Percentiles rank a stretch among this genome's conserved stretches.
These are phyloP conservation scores for Pogonognathellus flavescens DNA, from an alignment of 1,140 invertebrate genomes.

Conservation along the genomic window DNA sequence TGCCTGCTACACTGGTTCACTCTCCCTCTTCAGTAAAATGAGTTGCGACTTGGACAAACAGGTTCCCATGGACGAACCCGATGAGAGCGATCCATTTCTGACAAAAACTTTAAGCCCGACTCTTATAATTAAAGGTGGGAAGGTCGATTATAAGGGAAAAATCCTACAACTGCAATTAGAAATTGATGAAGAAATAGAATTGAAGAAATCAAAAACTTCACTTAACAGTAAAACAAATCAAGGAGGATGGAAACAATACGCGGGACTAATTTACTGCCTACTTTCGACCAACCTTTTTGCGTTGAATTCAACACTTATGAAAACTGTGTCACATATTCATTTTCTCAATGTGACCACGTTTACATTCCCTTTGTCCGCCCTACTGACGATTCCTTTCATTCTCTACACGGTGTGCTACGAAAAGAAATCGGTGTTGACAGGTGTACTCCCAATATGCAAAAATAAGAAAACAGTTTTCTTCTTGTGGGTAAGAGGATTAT, in stretches of 20 bases:
- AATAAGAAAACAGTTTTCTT: conserved; percentile 54
- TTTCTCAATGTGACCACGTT: conserved; percentile 48
- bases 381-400: conserved; percentile 32
- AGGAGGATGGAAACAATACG: conserved; percentile 21
- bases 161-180: conserved; percentile 27
- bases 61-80: neutral
- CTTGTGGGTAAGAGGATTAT: conserved; percentile 58
- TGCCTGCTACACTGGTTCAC: neutral
- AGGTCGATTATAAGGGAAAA: neutral
- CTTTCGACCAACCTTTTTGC: conserved; percentile 54
- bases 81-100: neutral
- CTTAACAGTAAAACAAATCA: neutral
- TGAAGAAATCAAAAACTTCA: neutral
- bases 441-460: conserved; percentile 30
- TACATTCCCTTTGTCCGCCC: conserved; percentile 32
- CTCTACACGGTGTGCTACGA: neutral
- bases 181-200: neutral
- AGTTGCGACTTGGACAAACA: neutral
- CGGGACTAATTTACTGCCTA: conserved; percentile 47
- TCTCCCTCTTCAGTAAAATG: neutral
- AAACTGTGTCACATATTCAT: conserved; percentile 48
- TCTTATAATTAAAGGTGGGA: neutral
- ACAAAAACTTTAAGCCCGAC: conserved; percentile 12
- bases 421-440: conserved; percentile 52
- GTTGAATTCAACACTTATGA: conserved; percentile 42